Conservation (phyloP, 2,113 vertebrate genomes). For the Corythaixoides concolor region DNA sequence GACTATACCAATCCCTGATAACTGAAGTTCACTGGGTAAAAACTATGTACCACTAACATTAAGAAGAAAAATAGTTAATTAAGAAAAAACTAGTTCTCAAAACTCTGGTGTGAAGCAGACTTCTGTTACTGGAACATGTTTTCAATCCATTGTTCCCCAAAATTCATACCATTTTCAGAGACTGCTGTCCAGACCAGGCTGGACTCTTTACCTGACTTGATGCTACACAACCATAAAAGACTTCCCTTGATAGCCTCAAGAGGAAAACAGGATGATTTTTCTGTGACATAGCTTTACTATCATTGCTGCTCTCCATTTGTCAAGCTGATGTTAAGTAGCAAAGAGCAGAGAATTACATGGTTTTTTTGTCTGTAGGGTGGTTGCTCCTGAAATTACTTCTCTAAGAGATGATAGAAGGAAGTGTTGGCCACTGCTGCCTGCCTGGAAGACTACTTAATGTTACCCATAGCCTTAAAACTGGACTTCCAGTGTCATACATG, state of each 20-base stretch:
- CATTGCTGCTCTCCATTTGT: rapidly evolving
- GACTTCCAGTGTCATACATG: not conserved
- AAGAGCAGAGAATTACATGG: not conserved
- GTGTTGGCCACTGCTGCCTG: not conserved
- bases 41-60: not conserved
- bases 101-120: not conserved
- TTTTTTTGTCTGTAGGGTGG: not conserved
- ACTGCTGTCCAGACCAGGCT: not conserved
- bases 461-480: not conserved
- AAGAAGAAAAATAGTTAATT: not conserved
- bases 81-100: not conserved
- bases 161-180: rapidly evolving
- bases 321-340: not conserved
- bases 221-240: not conserved
- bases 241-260: not conserved
- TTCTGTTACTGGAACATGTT: not conserved
- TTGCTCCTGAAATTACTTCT: not conserved
- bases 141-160: not conserved
- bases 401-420: not conserved
- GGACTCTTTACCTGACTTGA: not conserved
- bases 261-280: not conserved
- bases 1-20: not conserved
- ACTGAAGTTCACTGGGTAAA: not conserved
- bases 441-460: not conserved
- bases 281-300: not conserved